Evolutionary conservation across 2,113 vertebrate genomes (phyloP), one percentile per base, ranked within the genome.

Genomic region (Albula goreensis): DNA sequence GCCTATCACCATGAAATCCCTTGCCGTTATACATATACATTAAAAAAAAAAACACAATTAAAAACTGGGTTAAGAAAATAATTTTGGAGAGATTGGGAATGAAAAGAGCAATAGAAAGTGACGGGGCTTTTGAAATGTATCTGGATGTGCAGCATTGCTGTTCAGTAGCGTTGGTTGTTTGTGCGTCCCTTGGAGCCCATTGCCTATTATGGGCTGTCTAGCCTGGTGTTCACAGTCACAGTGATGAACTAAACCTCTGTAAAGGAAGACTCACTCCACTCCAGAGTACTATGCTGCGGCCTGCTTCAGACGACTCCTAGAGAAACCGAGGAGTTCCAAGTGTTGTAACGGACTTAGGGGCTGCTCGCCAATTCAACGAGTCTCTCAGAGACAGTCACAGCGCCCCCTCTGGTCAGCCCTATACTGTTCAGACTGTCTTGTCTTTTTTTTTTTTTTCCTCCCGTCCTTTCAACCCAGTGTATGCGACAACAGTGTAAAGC

Each of bases 41-140:
- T n/a, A n/a, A 92, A 90, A 91, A 89, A 77, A 80, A 89, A 91
- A 78, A 92, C 77, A 90, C 92, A 92, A 91, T 89, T 86, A 87
- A 89, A 89, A 87, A 60, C 50, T 80, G 82, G n/a, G n/a, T 31
- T 9, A 25, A 31, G 8, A 66, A 66, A 66, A 66, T 22, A 4
- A 66, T 5, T 1, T 22, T 66, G 60, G 22, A 66, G 17, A 66
- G 7, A 66, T 15, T 66, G 60, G 17, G 10, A 63, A 13, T 9
- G n/a, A 74, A 31, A 74, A 74, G 6, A 7, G 22, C 17, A 66
- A 66, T 19, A 66, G 60, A 5, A 19, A 66, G 17, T 22, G 19
- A 22, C 15, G 19, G 60, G 31, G 12, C 53, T 56, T 56, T 6
- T 56, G 12, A 56, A 56, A 56, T 56, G 53, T 12, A 56, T 12